Conservation (phyloP, 2,113 vertebrate genomes). For the Emydura subglobosa region DNA sequence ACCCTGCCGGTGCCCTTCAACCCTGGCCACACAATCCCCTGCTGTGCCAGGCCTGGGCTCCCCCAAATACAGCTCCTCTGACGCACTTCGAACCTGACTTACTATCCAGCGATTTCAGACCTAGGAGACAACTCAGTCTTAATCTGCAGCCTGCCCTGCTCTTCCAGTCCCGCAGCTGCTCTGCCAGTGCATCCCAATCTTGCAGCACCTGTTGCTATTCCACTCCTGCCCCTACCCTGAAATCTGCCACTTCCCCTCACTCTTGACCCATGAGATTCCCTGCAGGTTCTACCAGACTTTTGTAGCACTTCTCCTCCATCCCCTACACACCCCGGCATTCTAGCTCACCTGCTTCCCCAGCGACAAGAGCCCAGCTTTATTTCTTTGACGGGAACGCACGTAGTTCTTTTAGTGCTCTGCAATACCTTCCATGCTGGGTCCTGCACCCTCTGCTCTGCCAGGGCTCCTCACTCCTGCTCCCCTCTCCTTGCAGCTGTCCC, state of each 20-base stretch:
- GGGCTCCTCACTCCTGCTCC: neutral
- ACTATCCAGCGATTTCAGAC: neutral
- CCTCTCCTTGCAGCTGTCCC: neutral
- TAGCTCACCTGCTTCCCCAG: neutral
- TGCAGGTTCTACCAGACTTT: neutral
- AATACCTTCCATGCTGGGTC: neutral
- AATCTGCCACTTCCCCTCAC: neutral
- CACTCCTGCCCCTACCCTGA: neutral
- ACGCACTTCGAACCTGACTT: neutral
- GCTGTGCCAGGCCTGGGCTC: neutral
- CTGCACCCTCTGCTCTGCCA: neutral
- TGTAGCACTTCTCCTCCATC: neutral
- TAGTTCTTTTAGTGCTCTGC: neutral
- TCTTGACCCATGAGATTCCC: fast-evolving
- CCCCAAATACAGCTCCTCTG: neutral
- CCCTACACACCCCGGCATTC: neutral
- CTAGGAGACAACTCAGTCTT: neutral
- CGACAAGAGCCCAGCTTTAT: neutral
- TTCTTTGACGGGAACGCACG: neutral
- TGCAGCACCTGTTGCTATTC: neutral
- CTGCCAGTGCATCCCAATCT: neutral
- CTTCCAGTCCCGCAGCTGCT: neutral
- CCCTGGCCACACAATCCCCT: neutral
- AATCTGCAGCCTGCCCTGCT: neutral
- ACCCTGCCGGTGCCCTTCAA: neutral